phyloP scores from a whole-genome alignment of 2,888 invertebrate species.

The Drosophila kuntzei region DNA sequence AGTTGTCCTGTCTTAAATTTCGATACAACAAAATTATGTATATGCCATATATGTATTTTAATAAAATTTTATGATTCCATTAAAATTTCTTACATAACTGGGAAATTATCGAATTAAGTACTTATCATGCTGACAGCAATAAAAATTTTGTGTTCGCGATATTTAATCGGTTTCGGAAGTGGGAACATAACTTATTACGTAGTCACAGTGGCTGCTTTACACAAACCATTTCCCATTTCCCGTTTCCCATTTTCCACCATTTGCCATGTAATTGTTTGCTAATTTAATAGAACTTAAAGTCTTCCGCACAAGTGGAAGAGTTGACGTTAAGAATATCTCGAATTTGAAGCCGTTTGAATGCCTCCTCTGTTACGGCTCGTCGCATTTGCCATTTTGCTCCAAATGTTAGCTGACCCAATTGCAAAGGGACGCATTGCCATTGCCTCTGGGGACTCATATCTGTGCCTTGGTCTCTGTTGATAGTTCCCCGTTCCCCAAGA shows the following conservation, averaged over 20 bases:
- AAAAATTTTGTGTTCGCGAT: conserved; percentile 1
- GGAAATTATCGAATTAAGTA: background rate
- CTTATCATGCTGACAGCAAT: background rate
- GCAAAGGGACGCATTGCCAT: conserved; percentile 54
- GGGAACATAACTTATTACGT: conserved; percentile 8
- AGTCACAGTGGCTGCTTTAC: conserved; percentile 4
- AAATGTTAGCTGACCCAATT: conserved; percentile 75
- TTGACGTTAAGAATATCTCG: conserved; percentile 33
- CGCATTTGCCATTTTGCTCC: conserved; percentile 66
- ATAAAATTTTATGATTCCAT: background rate
- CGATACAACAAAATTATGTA: too few relatives aligned
- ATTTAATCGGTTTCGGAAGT: conserved; percentile 11
- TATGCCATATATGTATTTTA: background rate
- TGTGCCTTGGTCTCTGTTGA: conserved; percentile 22
- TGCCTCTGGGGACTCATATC: conserved; percentile 50
- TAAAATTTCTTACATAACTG: background rate
- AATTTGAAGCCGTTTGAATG: conserved; percentile 53
- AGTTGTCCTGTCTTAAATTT: too few relatives aligned
- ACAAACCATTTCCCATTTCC: background rate
- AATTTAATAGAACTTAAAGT: conserved; percentile 50
- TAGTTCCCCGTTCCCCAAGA: background rate
- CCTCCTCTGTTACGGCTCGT: conserved; percentile 57
- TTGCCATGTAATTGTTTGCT: background rate
- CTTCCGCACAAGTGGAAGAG: conserved; percentile 6
- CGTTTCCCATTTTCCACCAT: background rate